Base-by-base conservation (phyloP, 2,888 invertebrate species). In the Neria commutata region DNA sequence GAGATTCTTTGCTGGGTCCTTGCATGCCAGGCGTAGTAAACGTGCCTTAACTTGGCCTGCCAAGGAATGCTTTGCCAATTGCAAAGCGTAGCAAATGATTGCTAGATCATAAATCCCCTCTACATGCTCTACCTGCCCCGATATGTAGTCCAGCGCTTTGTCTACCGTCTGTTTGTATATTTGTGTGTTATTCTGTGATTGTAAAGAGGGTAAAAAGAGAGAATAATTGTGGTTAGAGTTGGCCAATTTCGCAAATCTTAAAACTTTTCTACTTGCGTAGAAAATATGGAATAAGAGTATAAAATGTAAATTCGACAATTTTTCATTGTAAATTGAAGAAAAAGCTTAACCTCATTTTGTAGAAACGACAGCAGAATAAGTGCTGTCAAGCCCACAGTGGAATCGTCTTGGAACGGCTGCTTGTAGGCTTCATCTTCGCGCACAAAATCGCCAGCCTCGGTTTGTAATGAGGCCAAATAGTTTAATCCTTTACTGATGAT, bases 21-120 rank as follows among this genome's bases (percentile, higher is more conserved):
- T 56, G 10, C 84, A 84, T 2, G 85, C 82, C 63, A 84, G 78
- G 59, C 76, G 94, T n/a, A n/a, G n/a, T n/a, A n/a, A n/a, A n/a
- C n/a, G n/a, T n/a, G 6, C n/a, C n/a, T 37, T n/a, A 37, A 37
- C 16, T 37, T 37, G 11, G 6, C 37, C n/a, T 67, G 89, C 86
- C 1, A 90, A 85, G 0, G 90, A 86, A 78, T 92, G 91, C 48
- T 89, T 86, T 0, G 91, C 90, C 52, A 90, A 78, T 58, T 92
- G 89, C 1, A 97, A 82, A 0, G 91, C 92, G 71, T 90, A 91
- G 1, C 89, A 86, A 24, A 89, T 86, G 34, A 95, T 84, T 1
- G 94, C 89, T 54, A 94, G 81, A 0, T 92, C 86, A 78, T 95
- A 95, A 3, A n/a, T n/a, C n/a, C n/a, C n/a, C n/a, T n/a, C n/a